Base-by-base conservation (phyloP, 1,140 invertebrate species). In the Drosophila lacertosa region DNA sequence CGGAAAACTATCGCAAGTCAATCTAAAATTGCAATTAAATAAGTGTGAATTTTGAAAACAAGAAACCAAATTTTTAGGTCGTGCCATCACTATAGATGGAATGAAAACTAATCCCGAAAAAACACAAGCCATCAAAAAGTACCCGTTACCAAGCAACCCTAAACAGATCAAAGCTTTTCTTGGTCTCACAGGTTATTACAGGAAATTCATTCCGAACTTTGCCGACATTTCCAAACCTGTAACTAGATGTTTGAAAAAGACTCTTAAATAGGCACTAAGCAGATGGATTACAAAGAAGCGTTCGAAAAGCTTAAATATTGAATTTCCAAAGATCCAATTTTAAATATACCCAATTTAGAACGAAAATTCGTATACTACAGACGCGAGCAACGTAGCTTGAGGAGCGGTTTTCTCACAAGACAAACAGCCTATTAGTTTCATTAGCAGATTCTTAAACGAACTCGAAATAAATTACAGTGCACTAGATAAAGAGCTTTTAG, bases 51-150 rank as follows among this genome's bases (percentile, higher is more conserved):
- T 90, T 39, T 65, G 89, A 11, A 48, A 39, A 58, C 53, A 48
- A 40, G 86, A 82, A 80, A 71, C 81, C 7, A 35, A 10, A 3
- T 91, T 89, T 70, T 63, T 90, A 47, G 80, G 83, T 35, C 78
- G 90, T 50, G 51, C 81, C 7, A 89, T 91, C 13, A 77, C 82
- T 10, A 26, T 73, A 33, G 15, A 62, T 59, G 59, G 7, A 39
- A 70, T 44, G 7, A 59, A 47, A 47, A 42, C 55, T 35, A 59
- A 59, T 26, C 55, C 55, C 3, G 55, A 59, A 91, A 77, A 57
- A 82, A n/a, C n/a, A n/a, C 32, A 63, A 50, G 67, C 75, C 6
- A 48, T 91, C 15, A 32, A 24, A 47, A 58, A 83, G 11, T 83
- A 72, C 54, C 71, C 71, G 3, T 29, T 35, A 9, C 88, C 15